These are phyloP conservation scores for Gymnorhina tibicen DNA, from an alignment of 2,113 vertebrate genomes.

Conservation along the genomic window DNA sequence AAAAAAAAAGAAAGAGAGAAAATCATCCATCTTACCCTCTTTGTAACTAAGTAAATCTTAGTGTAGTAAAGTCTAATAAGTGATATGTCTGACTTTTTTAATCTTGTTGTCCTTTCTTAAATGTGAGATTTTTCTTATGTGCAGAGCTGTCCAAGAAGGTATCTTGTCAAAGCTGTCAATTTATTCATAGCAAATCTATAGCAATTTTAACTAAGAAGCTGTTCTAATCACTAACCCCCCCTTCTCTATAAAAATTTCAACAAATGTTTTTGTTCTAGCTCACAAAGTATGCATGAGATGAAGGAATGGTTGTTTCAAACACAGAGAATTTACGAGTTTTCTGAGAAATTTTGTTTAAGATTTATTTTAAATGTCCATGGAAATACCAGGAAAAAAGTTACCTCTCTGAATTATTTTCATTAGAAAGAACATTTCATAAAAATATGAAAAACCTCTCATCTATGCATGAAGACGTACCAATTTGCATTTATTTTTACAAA, in stretches of 20 bases:
- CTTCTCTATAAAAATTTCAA: not conserved
- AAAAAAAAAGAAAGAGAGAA: not conserved
- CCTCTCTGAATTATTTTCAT: not conserved
- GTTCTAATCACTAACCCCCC: not conserved
- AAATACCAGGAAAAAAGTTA: not conserved
- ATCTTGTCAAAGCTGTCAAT: not conserved
- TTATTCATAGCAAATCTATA: not conserved
- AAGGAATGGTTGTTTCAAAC: not conserved
- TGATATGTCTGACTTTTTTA: conserved; percentile 26
- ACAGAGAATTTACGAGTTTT: not conserved
- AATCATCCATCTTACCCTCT: not conserved
- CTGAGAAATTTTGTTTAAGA: not conserved
- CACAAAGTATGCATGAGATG: not conserved
- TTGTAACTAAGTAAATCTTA: conserved; percentile 6
- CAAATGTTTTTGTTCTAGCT: not conserved
- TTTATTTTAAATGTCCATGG: not conserved
- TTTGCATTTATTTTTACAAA: not conserved
- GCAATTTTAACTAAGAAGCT: not conserved
- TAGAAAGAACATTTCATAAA: not conserved
- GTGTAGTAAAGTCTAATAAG: conserved; percentile 47
- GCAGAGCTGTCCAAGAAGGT: not conserved
- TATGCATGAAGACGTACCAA: not conserved
- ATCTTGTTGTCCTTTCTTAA: not conserved
- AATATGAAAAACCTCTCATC: not conserved
- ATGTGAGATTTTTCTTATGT: not conserved